phyloP scores from a whole-genome alignment of 1,140 invertebrate species.

The Dendrolimus kikuchii region DNA sequence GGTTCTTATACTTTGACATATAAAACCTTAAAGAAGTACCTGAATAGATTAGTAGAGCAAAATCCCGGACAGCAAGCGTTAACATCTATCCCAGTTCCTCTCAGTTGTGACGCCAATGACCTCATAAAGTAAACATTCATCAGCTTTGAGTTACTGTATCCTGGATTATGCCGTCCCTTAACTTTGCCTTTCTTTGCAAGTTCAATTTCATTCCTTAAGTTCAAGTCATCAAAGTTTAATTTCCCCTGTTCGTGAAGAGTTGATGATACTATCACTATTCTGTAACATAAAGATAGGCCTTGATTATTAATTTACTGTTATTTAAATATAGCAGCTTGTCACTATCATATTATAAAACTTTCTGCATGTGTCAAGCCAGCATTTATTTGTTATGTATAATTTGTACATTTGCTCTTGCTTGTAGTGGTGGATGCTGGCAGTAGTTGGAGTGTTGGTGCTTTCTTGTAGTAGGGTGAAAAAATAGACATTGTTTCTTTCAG shows the following conservation, averaged over 20 bases:
- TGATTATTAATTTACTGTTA: neutral
- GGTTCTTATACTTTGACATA: neutral
- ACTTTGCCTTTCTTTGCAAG: conserved; percentile 48
- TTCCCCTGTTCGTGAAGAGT: conserved; percentile 63
- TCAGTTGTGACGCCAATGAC: conserved; percentile 74
- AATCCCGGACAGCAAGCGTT: conserved; percentile 89
- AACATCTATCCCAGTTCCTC: conserved; percentile 77
- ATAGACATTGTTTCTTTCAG: no score
- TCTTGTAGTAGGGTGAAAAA: no score
- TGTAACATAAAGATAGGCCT: conserved; percentile 20
- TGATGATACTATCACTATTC: conserved; percentile 74
- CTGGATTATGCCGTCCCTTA: conserved; percentile 72
- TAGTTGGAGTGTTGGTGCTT: no score
- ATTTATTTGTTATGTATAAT: no score
- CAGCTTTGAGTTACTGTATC: conserved; percentile 87
- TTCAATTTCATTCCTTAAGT: conserved; percentile 55
- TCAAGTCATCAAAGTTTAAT: conserved; percentile 83
- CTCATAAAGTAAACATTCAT: conserved; percentile 81
- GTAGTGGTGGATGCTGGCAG: no score
- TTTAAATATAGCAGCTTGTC: no score
- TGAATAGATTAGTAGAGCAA: conserved; percentile 80
- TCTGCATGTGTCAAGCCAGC: no score
- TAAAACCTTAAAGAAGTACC: conserved; percentile 26
- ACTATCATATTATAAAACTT: no score
- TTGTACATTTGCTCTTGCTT: no score